Evolutionary conservation across 2,888 invertebrate species (phyloP), one percentile per base, ranked within the genome.

Genomic region (Odontocolon sp.): DNA sequence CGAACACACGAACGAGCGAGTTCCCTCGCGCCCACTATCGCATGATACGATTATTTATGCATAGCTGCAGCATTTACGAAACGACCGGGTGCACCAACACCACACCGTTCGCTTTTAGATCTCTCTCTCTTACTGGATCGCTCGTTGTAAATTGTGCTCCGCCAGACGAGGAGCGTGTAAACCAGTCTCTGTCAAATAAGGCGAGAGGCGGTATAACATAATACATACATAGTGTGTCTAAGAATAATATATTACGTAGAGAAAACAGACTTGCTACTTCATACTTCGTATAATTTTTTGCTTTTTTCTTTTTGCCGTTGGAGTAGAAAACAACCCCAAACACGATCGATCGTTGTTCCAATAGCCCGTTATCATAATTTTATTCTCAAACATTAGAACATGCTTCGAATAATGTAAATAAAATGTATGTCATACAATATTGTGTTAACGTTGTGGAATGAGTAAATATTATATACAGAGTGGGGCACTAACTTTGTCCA

Each of bases 91-190:
- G 11, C 31, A 33, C 16, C 31, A 33, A 21, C 31, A 18, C 42
- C 45, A 42, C 61, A 23, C 8, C 70, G 21, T 21, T 23, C 33
- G 45, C 26, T 40, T 52, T 63, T 56, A 40, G 36, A 56, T 68
- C 26, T 36, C 56, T 16, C 54, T n/a, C n/a, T n/a, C n/a, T n/a
- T n/a, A n/a, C n/a, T n/a, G n/a, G n/a, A 42, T 21, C 76, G 80
- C 80, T 80, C 79, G 77, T 79, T 80, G 82, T 80, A 83, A 80
- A 81, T 28, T 28, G 33, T 56, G 56, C 57, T 56, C 21, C 56
- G 67, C 67, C 56, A 57, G 56, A 67, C 56, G 67, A 45, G 56
- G 21, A 42, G 56, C 33, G 56, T 67, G 56, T 67, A 67, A 67
- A 67, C 67, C 67, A 67, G 67, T 67, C 56, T 47, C 45, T 56